Evolutionary conservation across 2,113 vertebrate genomes (phyloP).

Genomic region (Nasalis larvatus): DNA sequence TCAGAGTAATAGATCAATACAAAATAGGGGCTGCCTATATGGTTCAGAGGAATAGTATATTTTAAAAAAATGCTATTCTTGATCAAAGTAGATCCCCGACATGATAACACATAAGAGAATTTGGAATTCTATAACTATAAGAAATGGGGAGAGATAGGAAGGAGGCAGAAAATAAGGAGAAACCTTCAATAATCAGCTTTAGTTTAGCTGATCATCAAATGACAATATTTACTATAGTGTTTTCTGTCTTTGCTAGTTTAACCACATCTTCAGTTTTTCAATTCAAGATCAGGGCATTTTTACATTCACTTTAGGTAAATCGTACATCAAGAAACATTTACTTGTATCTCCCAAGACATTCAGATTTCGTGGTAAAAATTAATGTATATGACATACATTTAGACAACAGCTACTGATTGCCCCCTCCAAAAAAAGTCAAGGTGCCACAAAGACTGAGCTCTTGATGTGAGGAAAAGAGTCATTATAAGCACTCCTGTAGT

Average conservation of each 20-base stretch:
- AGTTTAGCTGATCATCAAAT: background rate
- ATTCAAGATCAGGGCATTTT: background rate
- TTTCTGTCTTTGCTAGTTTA: background rate
- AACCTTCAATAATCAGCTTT: background rate
- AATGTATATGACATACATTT: background rate
- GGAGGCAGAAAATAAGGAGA: background rate
- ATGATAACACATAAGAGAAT: background rate
- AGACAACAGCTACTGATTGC: conserved; percentile 23
- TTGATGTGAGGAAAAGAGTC: background rate
- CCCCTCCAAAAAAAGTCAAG: background rate
- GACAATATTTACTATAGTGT: background rate
- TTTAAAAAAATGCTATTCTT: background rate
- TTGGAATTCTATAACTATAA: background rate
- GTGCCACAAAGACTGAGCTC: background rate
- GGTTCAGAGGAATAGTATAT: background rate
- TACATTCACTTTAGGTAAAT: background rate
- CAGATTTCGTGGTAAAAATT: background rate
- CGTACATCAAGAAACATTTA: background rate
- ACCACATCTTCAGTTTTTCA: background rate
- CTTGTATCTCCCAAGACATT: background rate
- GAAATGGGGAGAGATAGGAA: background rate
- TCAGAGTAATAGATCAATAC: background rate
- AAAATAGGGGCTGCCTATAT: background rate
- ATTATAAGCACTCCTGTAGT: background rate
- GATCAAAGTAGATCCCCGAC: background rate